These are phyloP conservation scores for Peromyscus californicus DNA, from an alignment of 2,113 vertebrate genomes.

Conservation along the genomic window DNA sequence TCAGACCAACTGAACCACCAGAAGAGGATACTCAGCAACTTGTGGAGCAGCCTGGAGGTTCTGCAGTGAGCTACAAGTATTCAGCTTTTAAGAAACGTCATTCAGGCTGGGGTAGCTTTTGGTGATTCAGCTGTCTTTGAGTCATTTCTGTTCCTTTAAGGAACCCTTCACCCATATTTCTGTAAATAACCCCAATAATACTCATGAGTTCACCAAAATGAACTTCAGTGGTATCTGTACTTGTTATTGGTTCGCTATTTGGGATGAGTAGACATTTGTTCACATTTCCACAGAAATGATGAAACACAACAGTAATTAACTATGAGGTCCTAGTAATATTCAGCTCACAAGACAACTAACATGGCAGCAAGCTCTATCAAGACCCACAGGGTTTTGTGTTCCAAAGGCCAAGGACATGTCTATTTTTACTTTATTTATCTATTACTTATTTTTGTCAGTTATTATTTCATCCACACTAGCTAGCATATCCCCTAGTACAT, in stretches of 20 bases:
- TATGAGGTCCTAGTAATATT: not conserved
- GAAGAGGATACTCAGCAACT: rapidly evolving
- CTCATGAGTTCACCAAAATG: not conserved
- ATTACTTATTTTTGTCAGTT: not conserved
- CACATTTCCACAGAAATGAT: not conserved
- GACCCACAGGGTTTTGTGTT: not conserved
- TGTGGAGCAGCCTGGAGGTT: not conserved
- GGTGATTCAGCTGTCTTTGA: not conserved
- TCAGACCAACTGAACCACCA: not conserved
- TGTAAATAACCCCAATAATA: not conserved
- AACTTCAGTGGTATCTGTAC: not conserved
- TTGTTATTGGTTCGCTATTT: not conserved
- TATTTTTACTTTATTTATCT: not conserved
- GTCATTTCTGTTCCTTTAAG: not conserved
- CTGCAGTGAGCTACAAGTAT: not conserved
- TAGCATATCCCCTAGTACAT: not conserved
- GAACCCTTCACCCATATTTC: not conserved
- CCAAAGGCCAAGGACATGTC: not conserved
- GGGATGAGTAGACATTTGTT: not conserved
- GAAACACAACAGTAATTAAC: not conserved
- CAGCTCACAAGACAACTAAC: not conserved
- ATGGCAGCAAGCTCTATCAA: not conserved
- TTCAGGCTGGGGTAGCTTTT: not conserved
- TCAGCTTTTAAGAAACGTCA: not conserved
- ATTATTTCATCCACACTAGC: not conserved